Evolutionary conservation across 2,113 vertebrate genomes (phyloP).

Genomic region (Mystacornis crossleyi): DNA sequence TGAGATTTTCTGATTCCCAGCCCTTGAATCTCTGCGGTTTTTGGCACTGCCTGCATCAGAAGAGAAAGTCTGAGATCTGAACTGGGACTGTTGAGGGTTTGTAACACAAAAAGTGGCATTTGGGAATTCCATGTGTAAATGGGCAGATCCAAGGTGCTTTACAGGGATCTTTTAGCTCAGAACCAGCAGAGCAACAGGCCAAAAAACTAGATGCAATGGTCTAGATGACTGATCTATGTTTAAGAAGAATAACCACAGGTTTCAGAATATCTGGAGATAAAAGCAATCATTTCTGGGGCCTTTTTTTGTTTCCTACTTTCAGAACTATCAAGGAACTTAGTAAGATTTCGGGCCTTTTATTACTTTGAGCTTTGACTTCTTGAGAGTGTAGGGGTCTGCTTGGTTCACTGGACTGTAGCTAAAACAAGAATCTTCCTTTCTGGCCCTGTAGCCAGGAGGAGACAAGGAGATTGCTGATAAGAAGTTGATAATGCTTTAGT

Average conservation of each 20-base stretch:
- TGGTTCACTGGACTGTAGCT: background rate
- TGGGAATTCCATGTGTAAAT: background rate
- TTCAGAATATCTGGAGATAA: background rate
- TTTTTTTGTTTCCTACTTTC: background rate
- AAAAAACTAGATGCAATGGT: background rate
- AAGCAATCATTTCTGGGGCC: background rate
- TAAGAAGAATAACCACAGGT: background rate
- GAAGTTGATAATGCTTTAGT: background rate
- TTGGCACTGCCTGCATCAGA: background rate
- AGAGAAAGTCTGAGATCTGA: background rate
- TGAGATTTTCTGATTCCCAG: background rate
- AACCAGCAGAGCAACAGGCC: background rate
- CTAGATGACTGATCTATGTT: background rate
- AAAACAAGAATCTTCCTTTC: background rate
- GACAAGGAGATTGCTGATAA: constrained; percentile 16
- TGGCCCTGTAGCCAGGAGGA: background rate
- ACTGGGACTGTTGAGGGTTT: background rate
- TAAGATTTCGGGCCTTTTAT: background rate
- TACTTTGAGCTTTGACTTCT: background rate
- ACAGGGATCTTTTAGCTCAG: background rate
- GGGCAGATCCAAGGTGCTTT: background rate
- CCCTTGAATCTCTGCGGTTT: background rate
- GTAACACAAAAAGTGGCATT: accelerated
- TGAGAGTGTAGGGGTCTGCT: background rate
- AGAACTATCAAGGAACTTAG: background rate